These are phyloP conservation scores for Cheilosia vernalis DNA, from an alignment of 2,888 invertebrate genomes.

Conservation along the genomic window DNA sequence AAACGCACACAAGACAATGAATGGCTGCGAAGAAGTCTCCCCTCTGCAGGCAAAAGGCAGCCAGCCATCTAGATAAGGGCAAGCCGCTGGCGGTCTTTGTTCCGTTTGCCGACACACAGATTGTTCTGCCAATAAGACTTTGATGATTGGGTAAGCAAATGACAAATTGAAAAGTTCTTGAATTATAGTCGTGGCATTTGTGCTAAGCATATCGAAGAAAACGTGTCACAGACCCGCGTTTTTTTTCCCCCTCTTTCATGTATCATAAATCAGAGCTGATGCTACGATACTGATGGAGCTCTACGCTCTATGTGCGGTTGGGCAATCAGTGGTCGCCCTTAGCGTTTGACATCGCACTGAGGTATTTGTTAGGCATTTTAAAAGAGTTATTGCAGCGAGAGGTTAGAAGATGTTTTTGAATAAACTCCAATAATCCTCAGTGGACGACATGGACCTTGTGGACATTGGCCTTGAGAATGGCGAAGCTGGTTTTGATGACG, in stretches of 20 bases:
- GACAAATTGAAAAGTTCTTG: conserved; percentile 58
- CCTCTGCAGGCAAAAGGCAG: no score
- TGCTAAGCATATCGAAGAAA: conserved; percentile 22
- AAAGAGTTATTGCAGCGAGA: conserved; percentile 17
- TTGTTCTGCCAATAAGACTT: conserved; percentile 55
- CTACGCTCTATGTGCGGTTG: conserved; percentile 7
- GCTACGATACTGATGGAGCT: conserved; percentile 27
- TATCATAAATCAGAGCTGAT: conserved; percentile 55
- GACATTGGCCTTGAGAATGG: background rate
- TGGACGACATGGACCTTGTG: background rate
- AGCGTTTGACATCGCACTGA: conserved; percentile 39
- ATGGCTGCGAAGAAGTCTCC: conserved; percentile 4
- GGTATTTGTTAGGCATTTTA: conserved; percentile 4
- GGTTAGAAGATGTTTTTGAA: background rate
- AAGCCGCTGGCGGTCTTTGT: conserved; percentile 30
- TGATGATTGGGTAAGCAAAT: conserved; percentile 52
- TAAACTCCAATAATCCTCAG: background rate
- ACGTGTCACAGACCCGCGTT: conserved; percentile 38
- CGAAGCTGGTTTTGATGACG: background rate
- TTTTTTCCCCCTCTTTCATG: conserved; percentile 1
- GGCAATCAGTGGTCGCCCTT: conserved; percentile 33
- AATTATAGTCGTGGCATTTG: background rate
- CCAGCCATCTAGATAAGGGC: conserved; percentile 63
- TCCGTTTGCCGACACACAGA: conserved; percentile 35
- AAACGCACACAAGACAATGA: conserved; percentile 45